Evolutionary conservation across 2,797 vertebrate genomes (phyloP).

Genomic region (Poecilia picta): DNA sequence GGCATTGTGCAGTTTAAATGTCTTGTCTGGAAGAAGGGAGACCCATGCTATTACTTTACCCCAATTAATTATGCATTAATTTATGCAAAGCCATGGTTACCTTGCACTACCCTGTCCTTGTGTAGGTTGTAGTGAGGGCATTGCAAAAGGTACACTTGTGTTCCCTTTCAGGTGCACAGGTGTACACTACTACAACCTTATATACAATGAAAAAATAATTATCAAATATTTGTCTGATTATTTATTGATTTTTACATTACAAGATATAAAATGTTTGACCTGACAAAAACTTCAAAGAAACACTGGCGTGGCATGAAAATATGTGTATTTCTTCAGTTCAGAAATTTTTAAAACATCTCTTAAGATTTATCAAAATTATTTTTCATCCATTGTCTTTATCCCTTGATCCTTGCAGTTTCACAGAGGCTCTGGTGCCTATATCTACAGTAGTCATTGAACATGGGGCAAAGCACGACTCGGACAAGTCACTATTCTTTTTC

Average conservation of each 20-base stretch:
- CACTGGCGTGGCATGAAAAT: neutral
- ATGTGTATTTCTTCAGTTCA: neutral
- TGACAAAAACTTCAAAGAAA: neutral
- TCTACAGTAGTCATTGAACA: neutral
- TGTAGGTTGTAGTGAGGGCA: slow-evolving; percentile 29
- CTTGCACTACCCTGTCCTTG: slow-evolving; percentile 26
- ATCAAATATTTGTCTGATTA: neutral
- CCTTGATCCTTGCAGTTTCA: neutral
- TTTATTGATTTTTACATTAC: neutral
- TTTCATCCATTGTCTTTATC: neutral
- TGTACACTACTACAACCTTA: neutral
- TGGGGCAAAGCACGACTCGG: neutral
- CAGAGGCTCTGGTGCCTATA: neutral
- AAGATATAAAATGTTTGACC: neutral
- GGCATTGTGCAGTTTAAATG: slow-evolving; percentile 21
- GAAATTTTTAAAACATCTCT: neutral
- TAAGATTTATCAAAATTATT: neutral
- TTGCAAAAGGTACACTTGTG: slow-evolving; percentile 6
- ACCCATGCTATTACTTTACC: slow-evolving; percentile 48
- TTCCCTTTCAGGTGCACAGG: neutral
- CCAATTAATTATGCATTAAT: slow-evolving; percentile 74
- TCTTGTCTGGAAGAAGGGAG: slow-evolving; percentile 38
- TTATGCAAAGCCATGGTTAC: slow-evolving; percentile 61
- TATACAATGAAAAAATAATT: neutral
- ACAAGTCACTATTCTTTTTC: neutral